Evolutionary conservation across 1,140 invertebrate genomes (phyloP).

Genomic region (Prorops nasuta): DNA sequence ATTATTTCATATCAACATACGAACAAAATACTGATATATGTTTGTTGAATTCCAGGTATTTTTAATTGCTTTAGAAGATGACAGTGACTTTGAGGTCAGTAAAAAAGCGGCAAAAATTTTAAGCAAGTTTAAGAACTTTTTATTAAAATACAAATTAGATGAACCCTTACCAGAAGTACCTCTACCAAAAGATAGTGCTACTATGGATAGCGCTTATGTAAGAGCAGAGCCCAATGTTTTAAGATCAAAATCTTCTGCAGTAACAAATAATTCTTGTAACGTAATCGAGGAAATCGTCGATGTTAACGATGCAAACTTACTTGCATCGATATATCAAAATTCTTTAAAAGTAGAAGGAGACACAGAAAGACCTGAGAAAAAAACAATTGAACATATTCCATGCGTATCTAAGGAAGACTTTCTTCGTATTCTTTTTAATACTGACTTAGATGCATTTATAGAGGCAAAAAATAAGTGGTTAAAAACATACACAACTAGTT

Average conservation of each 20-base stretch:
- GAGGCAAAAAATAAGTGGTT: slow-evolving; percentile 62
- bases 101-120: slow-evolving; percentile 62
- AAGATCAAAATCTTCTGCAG: slow-evolving; percentile 18
- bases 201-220: slow-evolving; percentile 35
- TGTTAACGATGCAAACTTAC: slow-evolving; percentile 59
- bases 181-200: slow-evolving; percentile 44
- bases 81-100: slow-evolving; percentile 70
- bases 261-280: slow-evolving; percentile 23
- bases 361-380: slow-evolving; percentile 30
- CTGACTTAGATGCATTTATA: slow-evolving; percentile 59
- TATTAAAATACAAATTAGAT: slow-evolving; percentile 61
- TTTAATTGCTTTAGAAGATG: slow-evolving; percentile 64
- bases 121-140: slow-evolving; percentile 58
- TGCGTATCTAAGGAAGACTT: slow-evolving; percentile 60
- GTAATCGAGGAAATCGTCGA: slow-evolving; percentile 51
- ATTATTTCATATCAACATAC: background rate
- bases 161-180: slow-evolving; percentile 41
- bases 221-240: slow-evolving; percentile 24
- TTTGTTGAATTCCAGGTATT: slow-evolving; percentile 50
- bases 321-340: slow-evolving; percentile 59
- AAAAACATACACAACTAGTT: slow-evolving; percentile 57
- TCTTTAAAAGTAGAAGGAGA: slow-evolving; percentile 45
- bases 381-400: slow-evolving; percentile 47
- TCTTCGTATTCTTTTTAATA: slow-evolving; percentile 54
- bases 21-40: background rate